These are phyloP conservation scores for Coleophora deauratella DNA, from an alignment of 2,888 invertebrate species.

Conservation along the genomic window DNA sequence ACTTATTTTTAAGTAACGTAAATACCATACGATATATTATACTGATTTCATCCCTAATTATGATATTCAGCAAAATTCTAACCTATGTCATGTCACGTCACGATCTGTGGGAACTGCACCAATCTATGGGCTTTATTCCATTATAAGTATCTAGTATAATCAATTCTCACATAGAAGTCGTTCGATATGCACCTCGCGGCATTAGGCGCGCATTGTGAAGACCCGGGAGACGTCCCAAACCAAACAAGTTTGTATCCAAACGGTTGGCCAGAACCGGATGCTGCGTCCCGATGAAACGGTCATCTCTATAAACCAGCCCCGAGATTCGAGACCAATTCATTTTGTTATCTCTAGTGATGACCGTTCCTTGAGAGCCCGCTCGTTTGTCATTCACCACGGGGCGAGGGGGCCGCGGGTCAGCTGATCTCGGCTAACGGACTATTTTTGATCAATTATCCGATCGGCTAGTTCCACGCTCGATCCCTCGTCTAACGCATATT, in stretches of 20 bases:
- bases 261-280: slow-evolving; percentile 68
- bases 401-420: slow-evolving; percentile 39
- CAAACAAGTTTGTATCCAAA: slow-evolving; percentile 65
- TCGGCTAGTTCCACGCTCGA: slow-evolving; percentile 34
- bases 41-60: too few species aligned
- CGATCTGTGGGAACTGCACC: too few species aligned
- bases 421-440: slow-evolving; percentile 60
- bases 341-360: slow-evolving; percentile 53
- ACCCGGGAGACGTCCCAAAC: slow-evolving; percentile 54
- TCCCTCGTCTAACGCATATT: slow-evolving; percentile 43
- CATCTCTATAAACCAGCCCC: slow-evolving; percentile 55
- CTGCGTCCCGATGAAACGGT: slow-evolving; percentile 64
- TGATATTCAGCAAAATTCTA: too few species aligned
- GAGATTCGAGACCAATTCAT: slow-evolving; percentile 33
- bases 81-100: too few species aligned
- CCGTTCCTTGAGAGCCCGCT: slow-evolving; percentile 44
- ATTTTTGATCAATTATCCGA: slow-evolving; percentile 58
- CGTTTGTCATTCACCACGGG: slow-evolving; percentile 29
- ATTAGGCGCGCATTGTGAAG: slow-evolving; percentile 23
- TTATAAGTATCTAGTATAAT: too few species aligned
- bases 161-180: slow-evolving; percentile 17
- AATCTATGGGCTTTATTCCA: too few species aligned
- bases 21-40: too few species aligned
- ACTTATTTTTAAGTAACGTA: too few species aligned
- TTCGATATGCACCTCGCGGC: slow-evolving; percentile 57